Evolutionary conservation across 1,140 invertebrate species (phyloP).

Genomic region (Sycophaga agraensis): DNA sequence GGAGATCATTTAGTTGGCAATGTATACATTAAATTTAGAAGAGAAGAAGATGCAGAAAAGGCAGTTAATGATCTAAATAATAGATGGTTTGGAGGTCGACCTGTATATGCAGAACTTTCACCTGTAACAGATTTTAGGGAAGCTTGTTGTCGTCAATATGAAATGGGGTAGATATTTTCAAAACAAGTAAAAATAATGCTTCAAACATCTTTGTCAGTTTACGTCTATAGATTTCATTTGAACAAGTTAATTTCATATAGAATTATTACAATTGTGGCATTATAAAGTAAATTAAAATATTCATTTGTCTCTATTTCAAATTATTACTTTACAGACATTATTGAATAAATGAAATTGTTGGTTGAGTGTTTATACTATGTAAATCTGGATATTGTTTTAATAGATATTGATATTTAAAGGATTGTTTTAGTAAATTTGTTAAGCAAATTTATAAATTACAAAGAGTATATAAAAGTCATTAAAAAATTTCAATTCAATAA

Average conservation of each 20-base stretch:
- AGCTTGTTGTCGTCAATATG: constrained; percentile 98
- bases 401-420: too few species aligned
- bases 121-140: constrained; percentile 99
- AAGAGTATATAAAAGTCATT: not conserved
- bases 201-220: too few species aligned
- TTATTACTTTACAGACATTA: not conserved
- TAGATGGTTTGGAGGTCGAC: constrained; percentile 98
- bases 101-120: constrained; percentile 96
- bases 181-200: not conserved
- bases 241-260: too few species aligned
- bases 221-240: too few species aligned
- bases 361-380: too few species aligned
- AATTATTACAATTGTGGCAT: too few species aligned
- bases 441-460: too few species aligned
- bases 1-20: constrained; percentile 98
- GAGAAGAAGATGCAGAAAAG: constrained; percentile 97
- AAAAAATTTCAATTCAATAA: not conserved
- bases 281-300: constrained; percentile 4
- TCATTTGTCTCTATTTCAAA: too few species aligned
- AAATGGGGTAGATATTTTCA: constrained; percentile 94
- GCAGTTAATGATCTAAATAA: constrained; percentile 96
- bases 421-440: too few species aligned
- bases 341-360: constrained; percentile 16
- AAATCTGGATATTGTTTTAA: too few species aligned
- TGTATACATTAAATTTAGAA: constrained; percentile 98